phyloP scores from a whole-genome alignment of 2,797 vertebrate species.

The Ctenopoma kingsleyae region DNA sequence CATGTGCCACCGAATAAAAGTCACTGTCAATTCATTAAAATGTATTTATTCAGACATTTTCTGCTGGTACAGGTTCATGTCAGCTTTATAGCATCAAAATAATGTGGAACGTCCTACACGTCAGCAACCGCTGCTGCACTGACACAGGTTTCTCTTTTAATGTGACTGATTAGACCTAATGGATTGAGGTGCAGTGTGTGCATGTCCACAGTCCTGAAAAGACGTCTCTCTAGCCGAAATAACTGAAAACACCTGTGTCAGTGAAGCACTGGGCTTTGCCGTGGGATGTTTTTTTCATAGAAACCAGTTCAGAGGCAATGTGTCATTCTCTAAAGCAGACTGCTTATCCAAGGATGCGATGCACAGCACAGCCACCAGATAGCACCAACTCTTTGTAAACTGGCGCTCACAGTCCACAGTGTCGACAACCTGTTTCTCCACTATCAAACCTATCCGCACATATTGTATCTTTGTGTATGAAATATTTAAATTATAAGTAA shows the following conservation, averaged over 20 bases:
- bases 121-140: background rate
- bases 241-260: background rate
- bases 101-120: no score
- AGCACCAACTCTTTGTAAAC: constrained; percentile 43
- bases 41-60: no score
- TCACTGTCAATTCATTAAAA: no score
- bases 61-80: no score
- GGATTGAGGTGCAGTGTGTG: background rate
- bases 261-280: background rate
- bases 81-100: no score
- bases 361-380: constrained; percentile 64
- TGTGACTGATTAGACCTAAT: background rate
- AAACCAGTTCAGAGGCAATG: background rate
- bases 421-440: background rate
- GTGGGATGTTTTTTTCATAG: background rate
- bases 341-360: constrained; percentile 20
- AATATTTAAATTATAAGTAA: background rate
- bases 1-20: no score
- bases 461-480: background rate
- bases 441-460: background rate
- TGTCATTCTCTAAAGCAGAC: background rate
- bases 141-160: constrained; percentile 3
- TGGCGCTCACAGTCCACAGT: background rate
- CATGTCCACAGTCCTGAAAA: background rate
- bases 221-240: background rate